Conservation (phyloP, 1,140 invertebrate species). For the Cryptotermes secundus region DNA sequence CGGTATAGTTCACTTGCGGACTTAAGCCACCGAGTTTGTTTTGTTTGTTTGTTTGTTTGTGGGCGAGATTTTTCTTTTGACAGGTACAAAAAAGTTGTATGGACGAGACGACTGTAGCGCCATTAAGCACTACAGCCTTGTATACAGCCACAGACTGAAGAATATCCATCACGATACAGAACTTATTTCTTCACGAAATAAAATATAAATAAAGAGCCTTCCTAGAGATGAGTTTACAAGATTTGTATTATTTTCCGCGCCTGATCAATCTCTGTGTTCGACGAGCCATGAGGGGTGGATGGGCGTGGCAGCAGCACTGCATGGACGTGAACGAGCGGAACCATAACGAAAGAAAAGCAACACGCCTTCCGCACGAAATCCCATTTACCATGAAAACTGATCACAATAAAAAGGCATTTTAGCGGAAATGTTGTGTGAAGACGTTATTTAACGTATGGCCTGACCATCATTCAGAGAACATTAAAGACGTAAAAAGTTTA, state of each 20-base stretch:
- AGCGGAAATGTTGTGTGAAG: background rate
- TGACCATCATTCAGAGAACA: background rate
- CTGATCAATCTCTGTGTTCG: background rate
- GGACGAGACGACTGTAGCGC: too few species aligned
- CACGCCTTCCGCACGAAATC: background rate
- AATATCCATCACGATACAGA: background rate
- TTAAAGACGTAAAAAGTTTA: background rate
- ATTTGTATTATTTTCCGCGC: background rate
- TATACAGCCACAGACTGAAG: background rate
- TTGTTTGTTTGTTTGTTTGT: too few species aligned
- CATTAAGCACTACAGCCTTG: too few species aligned
- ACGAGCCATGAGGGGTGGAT: background rate
- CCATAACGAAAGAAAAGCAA: slow-evolving; percentile 1
- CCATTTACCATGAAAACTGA: background rate
- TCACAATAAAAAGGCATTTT: background rate
- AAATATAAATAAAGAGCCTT: background rate
- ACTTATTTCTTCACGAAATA: background rate
- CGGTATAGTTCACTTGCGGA: too few species aligned
- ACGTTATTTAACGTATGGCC: background rate
- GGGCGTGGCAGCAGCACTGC: background rate
- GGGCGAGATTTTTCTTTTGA: too few species aligned
- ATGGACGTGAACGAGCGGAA: background rate
- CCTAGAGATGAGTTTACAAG: background rate
- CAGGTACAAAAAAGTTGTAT: too few species aligned
- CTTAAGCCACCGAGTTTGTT: too few species aligned